Evolutionary conservation across 1,140 invertebrate genomes (phyloP), one percentile per base, ranked within the genome.

Genomic region (Asobara japonica): DNA sequence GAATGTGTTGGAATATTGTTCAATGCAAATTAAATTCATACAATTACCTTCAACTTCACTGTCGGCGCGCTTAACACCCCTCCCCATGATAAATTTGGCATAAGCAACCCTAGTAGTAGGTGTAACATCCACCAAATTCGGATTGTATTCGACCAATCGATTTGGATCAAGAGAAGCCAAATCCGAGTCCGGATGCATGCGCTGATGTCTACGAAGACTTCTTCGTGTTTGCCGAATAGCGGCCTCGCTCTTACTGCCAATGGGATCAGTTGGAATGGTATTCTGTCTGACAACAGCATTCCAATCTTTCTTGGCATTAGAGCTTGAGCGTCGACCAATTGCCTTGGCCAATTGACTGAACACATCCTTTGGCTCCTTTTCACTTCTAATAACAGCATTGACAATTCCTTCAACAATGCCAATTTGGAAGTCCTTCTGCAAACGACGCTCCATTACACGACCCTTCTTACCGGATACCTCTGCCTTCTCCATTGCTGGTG

Each of bases 341-440:
- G 92, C 94, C 77, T 91, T 92, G 0, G 91, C 91, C 45, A 96
- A 91, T 78, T 94, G 93, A 75, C 91, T 91, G 83, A 96, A 95
- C 0, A 96, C 92, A 79, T 95, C 94, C 72, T 92, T 92, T 0
- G 92, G 90, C 30, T 91, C 90, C 71, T 91, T 92, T 45, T 92
- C 90, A 30, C 80, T 89, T 2, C 90, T 89, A 31, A 93, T 90
- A 7, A 92, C 93, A 65, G 93, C 91, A 69, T 90, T 92, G 11
- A 94, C 91, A n/a, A 94, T 90, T 10, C 93, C 93, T 83, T 96
- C 94, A 1, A 96, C 94, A 61, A 95, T 91, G 6, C 94, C 94
- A 72, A 96, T 96, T 78, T 95, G 94, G 91, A 96, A 96, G 84
- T 95, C 94, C 82, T 95, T 96, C n/a, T 95, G 88, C 13, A 96